These are phyloP conservation scores for Salmo trutta DNA, from an alignment of 2,797 vertebrate species.

Conservation along the genomic window DNA sequence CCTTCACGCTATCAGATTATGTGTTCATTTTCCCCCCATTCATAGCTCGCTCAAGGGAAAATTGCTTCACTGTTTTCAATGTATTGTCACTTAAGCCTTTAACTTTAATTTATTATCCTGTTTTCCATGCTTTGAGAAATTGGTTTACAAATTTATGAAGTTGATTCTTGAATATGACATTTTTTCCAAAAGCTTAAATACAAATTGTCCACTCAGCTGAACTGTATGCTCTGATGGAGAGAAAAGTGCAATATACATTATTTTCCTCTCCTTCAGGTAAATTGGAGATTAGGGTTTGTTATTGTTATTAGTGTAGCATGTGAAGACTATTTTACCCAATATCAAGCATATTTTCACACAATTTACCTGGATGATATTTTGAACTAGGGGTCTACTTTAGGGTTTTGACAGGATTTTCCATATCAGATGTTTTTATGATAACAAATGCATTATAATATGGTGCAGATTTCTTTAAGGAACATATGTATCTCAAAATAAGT, in stretches of 20 bases:
- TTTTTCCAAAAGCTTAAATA: slow-evolving; percentile 12
- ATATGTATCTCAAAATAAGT: not conserved
- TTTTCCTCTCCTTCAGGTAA: slow-evolving; percentile 28
- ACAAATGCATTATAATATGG: not conserved
- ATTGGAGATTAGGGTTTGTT: slow-evolving; percentile 30
- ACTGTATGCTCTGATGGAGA: slow-evolving; percentile 22
- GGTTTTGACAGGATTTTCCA: not conserved
- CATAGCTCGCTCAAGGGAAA: not conserved
- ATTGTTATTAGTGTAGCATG: not conserved
- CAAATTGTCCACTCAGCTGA: slow-evolving; percentile 21
- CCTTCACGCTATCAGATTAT: not conserved
- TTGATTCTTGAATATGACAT: slow-evolving; percentile 16
- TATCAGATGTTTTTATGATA: not conserved
- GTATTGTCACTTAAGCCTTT: not conserved
- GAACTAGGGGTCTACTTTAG: not conserved
- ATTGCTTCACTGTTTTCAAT: not conserved
- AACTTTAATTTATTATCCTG: not conserved
- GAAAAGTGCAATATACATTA: slow-evolving; percentile 23
- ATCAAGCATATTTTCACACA: not conserved
- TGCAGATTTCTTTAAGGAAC: not conserved
- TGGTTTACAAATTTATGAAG: slow-evolving; percentile 27
- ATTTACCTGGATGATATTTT: not conserved
- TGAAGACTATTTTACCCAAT: not conserved
- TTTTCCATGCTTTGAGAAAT: slow-evolving; percentile 22
- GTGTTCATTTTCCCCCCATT: not conserved